Conservation (phyloP, 2,113 vertebrate genomes). For the Sebastes schlegelii region DNA sequence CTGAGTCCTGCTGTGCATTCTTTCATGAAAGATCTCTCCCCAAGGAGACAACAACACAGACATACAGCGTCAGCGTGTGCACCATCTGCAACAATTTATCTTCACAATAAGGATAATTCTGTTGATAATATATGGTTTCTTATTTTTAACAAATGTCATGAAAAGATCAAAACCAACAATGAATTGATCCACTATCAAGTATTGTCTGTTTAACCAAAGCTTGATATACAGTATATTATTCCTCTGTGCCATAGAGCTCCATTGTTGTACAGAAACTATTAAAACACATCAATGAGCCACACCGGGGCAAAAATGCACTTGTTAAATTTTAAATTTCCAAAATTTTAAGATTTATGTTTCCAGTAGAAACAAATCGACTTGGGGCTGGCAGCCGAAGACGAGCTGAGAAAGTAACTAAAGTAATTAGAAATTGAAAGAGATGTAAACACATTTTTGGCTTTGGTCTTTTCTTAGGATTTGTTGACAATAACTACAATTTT, state of each 20-base stretch:
- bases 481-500: background rate
- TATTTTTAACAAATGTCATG: background rate
- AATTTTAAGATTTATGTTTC: background rate
- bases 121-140: too few species aligned
- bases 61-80: background rate
- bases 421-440: background rate
- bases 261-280: background rate
- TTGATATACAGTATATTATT: background rate
- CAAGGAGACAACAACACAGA: slow-evolving; percentile 30
- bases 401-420: too few species aligned
- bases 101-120: background rate
- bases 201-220: background rate
- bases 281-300: too few species aligned
- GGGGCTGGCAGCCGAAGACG: background rate
- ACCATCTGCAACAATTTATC: background rate
- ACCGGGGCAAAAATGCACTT: too few species aligned
- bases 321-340: background rate
- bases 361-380: too few species aligned
- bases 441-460: background rate
- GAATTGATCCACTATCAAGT: too few species aligned
- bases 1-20: slow-evolving; percentile 26
- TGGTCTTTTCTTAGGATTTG: background rate
- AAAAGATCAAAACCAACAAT: background rate
- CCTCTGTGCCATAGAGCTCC: background rate
- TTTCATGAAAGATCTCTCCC: slow-evolving; percentile 27